Evolutionary conservation across 2,888 invertebrate genomes (phyloP), one percentile per base, ranked within the genome.

Genomic region (Adineta ricciae): DNA sequence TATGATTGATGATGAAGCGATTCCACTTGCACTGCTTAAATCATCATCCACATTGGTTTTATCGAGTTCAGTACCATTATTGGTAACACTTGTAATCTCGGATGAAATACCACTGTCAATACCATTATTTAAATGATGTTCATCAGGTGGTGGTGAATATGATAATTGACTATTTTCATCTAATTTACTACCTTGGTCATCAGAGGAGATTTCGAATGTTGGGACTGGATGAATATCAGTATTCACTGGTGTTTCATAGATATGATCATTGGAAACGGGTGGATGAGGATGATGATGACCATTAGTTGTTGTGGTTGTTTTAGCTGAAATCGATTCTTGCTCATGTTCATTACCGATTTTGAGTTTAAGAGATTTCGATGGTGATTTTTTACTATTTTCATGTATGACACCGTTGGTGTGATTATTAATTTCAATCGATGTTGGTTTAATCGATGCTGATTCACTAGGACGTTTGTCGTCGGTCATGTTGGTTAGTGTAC

Each of bases 371-470:
- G 64, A 64, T 64, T 64, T 64, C 19, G 64, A 64, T 32, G 64
- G 64, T 4, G 64, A 64, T 32, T 64, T 27, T 27, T 64, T 64
- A 32, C 32, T 7, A 64, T 64, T 64, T 32, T 64, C 64, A 64
- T 64, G 32, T 64, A 32, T 32, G 11, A 64, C 3, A 5, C 64
- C 64, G 32, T 32, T 64, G 0, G 32, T 19, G 16, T n/a, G 19
- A 38, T 41, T 78, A 41, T 41, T 78, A 7, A 78, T 78, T 78
- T 78, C 78, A 78, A 78, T 41, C 8, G 78, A 78, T 78, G 78
- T 78, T 78, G 78, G 41, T 41, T 78, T 78, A n/a, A 78, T n/a
- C 9, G 36, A n/a, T 64, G 19, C 27, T 32, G 64, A 32, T 32
- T 64, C 64, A 32, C 32, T 2, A 32, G 4, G 64, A 32, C 14